Evolutionary conservation across 2,888 invertebrate species (phyloP).

Genomic region (Penaeus monodon): DNA sequence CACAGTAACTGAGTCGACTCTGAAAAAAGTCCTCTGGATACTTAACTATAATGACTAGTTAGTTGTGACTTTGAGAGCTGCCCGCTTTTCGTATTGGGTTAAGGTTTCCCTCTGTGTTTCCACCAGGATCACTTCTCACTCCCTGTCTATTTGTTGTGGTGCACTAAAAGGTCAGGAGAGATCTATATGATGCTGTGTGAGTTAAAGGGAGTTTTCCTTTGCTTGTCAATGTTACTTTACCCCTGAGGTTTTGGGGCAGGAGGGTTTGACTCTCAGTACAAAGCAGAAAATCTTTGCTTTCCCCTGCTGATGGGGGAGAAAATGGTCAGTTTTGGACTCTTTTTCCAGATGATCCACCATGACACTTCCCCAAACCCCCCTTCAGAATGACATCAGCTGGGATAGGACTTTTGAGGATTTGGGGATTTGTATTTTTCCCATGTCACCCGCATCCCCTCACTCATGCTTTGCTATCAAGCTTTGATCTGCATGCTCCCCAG

Average conservation of each 20-base stretch:
- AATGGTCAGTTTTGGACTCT: constrained; percentile 58
- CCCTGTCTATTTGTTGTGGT: not conserved
- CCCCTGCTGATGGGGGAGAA: constrained; percentile 58
- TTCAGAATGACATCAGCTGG: constrained; percentile 53
- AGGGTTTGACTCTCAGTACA: constrained; percentile 16
- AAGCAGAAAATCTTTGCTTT: constrained; percentile 58
- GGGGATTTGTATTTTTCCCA: constrained; percentile 55
- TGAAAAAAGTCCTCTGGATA: constrained; percentile 24
- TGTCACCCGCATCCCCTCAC: constrained; percentile 52
- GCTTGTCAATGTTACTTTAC: not conserved
- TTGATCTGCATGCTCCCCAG: constrained; percentile 39
- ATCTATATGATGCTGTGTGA: not conserved
- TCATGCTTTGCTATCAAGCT: constrained; percentile 49
- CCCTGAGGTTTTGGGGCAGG: not conserved
- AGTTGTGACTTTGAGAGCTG: not conserved
- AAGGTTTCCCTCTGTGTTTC: too few species aligned
- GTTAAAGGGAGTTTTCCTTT: constrained; percentile 2
- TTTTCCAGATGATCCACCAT: constrained; percentile 42
- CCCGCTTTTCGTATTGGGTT: not conserved
- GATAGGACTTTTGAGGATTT: constrained; percentile 45
- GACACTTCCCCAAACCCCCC: constrained; percentile 53
- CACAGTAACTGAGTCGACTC: constrained; percentile 27
- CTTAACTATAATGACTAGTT: not conserved
- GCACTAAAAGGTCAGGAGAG: not conserved
- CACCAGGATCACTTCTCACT: too few species aligned